Evolutionary conservation across 2,888 invertebrate genomes (phyloP).

Genomic region (Therioaphis trifolii): DNA sequence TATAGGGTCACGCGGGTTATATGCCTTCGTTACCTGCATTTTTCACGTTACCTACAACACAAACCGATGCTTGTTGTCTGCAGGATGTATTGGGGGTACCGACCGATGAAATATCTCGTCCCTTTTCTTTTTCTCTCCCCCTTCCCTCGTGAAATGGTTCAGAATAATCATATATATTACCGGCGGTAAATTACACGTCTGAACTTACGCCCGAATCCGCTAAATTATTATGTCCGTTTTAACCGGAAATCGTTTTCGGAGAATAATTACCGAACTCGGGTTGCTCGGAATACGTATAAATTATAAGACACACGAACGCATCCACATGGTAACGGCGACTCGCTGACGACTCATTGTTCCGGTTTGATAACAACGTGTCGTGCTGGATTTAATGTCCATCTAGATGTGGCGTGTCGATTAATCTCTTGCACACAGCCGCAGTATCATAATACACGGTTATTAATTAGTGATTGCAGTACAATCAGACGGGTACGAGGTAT

Average conservation of each 20-base stretch:
- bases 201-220: neutral
- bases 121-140: too few relatives aligned
- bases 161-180: neutral
- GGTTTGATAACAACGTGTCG: neutral
- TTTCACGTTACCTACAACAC: neutral
- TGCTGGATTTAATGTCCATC: too few relatives aligned
- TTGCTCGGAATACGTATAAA: too few relatives aligned
- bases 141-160: neutral
- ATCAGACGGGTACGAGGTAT: too few relatives aligned
- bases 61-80: neutral
- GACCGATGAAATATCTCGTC: too few relatives aligned
- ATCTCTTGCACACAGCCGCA: too few relatives aligned
- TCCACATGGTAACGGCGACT: neutral
- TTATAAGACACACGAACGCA: neutral
- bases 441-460: too few relatives aligned
- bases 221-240: neutral
- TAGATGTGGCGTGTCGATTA: too few relatives aligned
- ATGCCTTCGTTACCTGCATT: neutral
- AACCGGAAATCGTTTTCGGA: neutral
- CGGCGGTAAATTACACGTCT: neutral
- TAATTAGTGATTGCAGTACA: too few relatives aligned
- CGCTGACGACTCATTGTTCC: too few relatives aligned
- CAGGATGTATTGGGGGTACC: too few relatives aligned
- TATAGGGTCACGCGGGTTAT: too few relatives aligned
- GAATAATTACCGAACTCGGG: neutral